Base-by-base conservation (phyloP, 2,888 invertebrate genomes). In the Drosophila macrospina region DNA sequence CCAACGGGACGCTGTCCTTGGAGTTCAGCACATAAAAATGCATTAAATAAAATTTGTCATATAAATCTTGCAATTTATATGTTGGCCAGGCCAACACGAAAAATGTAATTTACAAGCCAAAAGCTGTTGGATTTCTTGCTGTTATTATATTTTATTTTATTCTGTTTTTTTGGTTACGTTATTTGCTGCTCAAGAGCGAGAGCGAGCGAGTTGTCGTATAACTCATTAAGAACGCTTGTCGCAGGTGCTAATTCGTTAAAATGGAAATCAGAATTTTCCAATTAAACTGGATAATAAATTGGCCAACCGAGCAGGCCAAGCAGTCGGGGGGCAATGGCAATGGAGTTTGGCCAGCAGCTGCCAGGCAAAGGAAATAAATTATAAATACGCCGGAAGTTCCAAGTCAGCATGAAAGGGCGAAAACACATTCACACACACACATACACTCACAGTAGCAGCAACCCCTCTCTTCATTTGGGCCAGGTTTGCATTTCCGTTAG, bases 351-450 rank as follows among this genome's bases (percentile, higher is more conserved):
- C 79, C 86, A 80, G 85, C 76, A 82, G 79, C 83, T 64, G 79
- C 45, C 76, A 72, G 86, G 72, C 20, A 79, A 73, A 85, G 85
- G 85, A 85, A 89, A 85, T 85, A 85, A 85, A 85, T 85, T 85
- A 85, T 85, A 85, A 89, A 85, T 85, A 87, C 89, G 80, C 86
- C 89, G 85, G 88, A 89, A 89, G 86, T 89, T 88, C 86, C 83
- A 84, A 88, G 85, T 83, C 86, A 87, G 89, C 89, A 84, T 85
- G 86, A 88, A 89, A 74, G 86, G 88, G 86, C 85, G 75, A 70
- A 85, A 74, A 56, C 39, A 54, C 59, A 66, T 64, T 59, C 50
- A 64, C 15, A 48, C 36, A 24, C 50, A 52, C 28, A 28, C 30
- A 41, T 20, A 48, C 26, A 20, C 4, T n/a, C 11, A 30, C n/a